Conservation (phyloP, 1,140 invertebrate species). For the Aphis craccivora region DNA sequence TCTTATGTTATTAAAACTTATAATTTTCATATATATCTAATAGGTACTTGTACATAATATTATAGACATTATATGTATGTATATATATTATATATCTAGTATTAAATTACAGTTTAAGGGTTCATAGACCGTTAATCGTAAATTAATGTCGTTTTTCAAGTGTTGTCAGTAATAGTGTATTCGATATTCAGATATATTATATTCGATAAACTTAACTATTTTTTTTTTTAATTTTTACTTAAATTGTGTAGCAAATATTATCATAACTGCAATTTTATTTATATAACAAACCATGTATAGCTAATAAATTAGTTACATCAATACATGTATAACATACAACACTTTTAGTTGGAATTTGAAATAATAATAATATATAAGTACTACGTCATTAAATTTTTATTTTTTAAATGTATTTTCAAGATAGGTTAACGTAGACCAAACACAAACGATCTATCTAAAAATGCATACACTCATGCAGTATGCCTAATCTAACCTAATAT, state of each 20-base stretch:
- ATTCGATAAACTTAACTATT: background rate
- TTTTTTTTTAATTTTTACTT: background rate
- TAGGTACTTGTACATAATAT: background rate
- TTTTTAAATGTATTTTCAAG: background rate
- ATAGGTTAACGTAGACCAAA: background rate
- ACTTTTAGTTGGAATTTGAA: background rate
- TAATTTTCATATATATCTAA: background rate
- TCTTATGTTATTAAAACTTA: background rate
- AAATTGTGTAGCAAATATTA: background rate
- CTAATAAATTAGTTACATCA: background rate
- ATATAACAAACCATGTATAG: background rate
- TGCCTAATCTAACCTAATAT: background rate
- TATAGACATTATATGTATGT: background rate
- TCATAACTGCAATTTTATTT: background rate
- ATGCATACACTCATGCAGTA: background rate
- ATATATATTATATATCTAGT: background rate
- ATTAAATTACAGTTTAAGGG: background rate
- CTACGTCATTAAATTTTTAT: background rate
- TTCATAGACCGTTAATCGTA: background rate
- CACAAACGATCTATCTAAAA: background rate
- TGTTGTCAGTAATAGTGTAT: background rate
- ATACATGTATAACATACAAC: background rate
- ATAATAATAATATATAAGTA: background rate
- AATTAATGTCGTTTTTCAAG: background rate
- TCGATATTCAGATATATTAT: too few species aligned